Evolutionary conservation across 2,797 vertebrate genomes (phyloP).

Genomic region (Myotis myotis): DNA sequence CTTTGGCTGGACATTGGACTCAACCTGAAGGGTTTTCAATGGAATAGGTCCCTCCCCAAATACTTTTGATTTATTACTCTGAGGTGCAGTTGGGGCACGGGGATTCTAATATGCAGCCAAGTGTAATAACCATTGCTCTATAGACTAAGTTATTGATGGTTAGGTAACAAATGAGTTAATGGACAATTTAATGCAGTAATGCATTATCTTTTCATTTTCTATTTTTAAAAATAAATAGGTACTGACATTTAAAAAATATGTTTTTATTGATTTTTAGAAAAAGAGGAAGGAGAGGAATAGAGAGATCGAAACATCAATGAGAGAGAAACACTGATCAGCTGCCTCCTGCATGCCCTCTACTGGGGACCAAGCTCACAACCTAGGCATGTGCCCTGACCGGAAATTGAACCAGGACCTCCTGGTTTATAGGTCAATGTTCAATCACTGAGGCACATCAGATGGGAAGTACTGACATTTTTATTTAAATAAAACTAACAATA

Average conservation of each 20-base stretch:
- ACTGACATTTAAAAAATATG: not conserved
- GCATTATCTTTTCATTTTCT: not conserved
- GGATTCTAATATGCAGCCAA: not conserved
- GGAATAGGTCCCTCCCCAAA: not conserved
- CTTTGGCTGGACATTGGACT: not conserved
- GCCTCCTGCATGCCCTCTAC: no score
- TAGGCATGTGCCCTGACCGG: no score
- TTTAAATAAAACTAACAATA: slow-evolving; percentile 41
- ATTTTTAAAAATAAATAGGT: not conserved
- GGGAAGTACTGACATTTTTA: not conserved
- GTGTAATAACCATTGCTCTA: not conserved
- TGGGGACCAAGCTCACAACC: no score
- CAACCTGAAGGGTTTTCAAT: not conserved
- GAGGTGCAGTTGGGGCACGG: accelerated
- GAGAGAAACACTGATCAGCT: no score
- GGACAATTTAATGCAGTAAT: not conserved
- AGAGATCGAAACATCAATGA: no score
- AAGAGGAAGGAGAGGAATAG: no score
- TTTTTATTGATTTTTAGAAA: no score
- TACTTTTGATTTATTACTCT: not conserved
- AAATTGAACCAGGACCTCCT: no score
- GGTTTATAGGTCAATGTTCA: no score
- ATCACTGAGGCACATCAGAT: no score
- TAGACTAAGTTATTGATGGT: not conserved
- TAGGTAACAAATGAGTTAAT: not conserved